A percentile compares a stretch with the other conserved stretches of the same genome.
These are phyloP conservation scores for Panurus biarmicus DNA, from an alignment of 2,113 vertebrate genomes.

Conservation along the genomic window DNA sequence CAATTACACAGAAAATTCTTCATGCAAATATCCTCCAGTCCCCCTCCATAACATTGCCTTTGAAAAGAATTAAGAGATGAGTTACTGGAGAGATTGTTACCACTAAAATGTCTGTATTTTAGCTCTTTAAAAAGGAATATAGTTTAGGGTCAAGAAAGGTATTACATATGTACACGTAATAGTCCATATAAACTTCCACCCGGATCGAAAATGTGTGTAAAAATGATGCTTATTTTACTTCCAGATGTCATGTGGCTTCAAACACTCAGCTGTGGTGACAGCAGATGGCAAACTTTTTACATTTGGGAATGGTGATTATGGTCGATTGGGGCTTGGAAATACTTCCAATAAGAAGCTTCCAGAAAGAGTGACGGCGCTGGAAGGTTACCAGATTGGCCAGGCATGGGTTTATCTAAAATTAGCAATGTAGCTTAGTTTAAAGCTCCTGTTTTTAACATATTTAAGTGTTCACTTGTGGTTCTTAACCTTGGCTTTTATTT, in stretches of 20 bases:
- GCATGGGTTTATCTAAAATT: conserved; percentile 51
- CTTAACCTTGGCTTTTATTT: not conserved
- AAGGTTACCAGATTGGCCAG: conserved; percentile 85
- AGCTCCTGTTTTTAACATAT: not conserved
- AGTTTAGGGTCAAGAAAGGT: not conserved
- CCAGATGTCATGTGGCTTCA: conserved; percentile 84
- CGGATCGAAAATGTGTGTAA: not conserved
- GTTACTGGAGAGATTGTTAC: not conserved
- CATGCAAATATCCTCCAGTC: not conserved
- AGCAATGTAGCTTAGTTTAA: not conserved
- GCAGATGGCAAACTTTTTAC: conserved; percentile 82
- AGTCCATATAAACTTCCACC: not conserved
- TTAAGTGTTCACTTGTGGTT: not conserved
- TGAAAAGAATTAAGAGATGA: not conserved
- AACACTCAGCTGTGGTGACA: conserved; percentile 82
- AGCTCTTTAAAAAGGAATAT: not conserved
- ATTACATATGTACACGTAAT: not conserved
- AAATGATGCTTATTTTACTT: not conserved
- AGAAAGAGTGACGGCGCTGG: conserved; percentile 78
- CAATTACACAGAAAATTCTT: not conserved
- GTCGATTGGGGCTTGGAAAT: conserved; percentile 79
- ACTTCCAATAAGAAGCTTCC: conserved; percentile 85
- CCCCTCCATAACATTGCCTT: fast-evolving
- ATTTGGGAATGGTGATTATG: conserved; percentile 82
- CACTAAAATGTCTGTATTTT: not conserved